Percentiles rank a stretch among this genome's conserved stretches.
These are phyloP conservation scores for Tipula confusa DNA, from an alignment of 2,888 invertebrate species.

Conservation along the genomic window DNA sequence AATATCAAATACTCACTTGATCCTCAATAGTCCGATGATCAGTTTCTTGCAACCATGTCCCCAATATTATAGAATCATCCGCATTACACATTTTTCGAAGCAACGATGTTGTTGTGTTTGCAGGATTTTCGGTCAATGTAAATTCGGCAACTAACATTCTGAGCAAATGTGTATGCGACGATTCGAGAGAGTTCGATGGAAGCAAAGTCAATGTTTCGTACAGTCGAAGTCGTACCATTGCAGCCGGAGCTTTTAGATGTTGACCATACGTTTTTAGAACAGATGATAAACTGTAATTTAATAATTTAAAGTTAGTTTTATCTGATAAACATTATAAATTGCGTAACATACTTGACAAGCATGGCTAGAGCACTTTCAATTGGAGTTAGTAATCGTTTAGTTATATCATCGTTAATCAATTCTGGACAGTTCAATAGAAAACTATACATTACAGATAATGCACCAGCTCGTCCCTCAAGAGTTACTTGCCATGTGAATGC, in stretches of 20 bases:
- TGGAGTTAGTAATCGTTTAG: conserved; percentile 79
- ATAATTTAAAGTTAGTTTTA: neutral
- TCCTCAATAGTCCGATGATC: conserved; percentile 96
- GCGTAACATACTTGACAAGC: conserved; percentile 74
- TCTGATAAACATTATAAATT: neutral
- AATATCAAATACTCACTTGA: conserved; percentile 62
- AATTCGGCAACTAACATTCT: conserved; percentile 92
- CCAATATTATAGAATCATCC: conserved; percentile 86
- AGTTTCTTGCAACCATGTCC: conserved; percentile 93
- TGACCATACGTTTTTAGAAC: conserved; percentile 87
- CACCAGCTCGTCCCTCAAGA: conserved; percentile 92
- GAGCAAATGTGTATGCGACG: conserved; percentile 80
- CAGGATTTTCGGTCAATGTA: conserved; percentile 88
- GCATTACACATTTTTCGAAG: conserved; percentile 78
- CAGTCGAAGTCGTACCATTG: conserved; percentile 85
- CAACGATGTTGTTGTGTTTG: conserved; percentile 83
- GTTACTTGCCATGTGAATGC: conserved; percentile 99
- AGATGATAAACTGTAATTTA: conserved; percentile 63
- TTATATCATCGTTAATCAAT: conserved; percentile 86
- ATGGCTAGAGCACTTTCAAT: conserved; percentile 94
- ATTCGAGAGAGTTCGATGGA: conserved; percentile 76
- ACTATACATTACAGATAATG: conserved; percentile 92
- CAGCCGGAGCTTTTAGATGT: conserved; percentile 88
- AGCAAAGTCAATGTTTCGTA: conserved; percentile 81
- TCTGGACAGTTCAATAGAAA: conserved; percentile 88